Conservation (phyloP, 2,113 vertebrate species). For the Clarias macrocephalus region DNA sequence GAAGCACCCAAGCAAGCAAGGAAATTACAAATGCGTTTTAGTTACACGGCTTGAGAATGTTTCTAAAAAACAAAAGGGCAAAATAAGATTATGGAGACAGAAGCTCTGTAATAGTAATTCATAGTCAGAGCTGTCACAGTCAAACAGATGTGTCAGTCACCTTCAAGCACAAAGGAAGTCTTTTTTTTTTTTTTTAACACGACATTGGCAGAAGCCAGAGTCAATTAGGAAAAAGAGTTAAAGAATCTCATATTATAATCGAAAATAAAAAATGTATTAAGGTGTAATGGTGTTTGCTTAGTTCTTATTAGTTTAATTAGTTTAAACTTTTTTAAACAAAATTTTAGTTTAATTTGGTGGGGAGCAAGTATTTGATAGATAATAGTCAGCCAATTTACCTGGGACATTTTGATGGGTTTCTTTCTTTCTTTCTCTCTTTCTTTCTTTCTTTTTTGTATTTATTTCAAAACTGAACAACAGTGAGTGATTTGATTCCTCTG, state of each 20-base stretch:
- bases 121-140: not conserved
- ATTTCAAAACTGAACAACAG: too few relatives aligned
- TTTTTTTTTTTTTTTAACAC: not conserved
- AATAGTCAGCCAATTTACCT: not conserved
- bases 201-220: not conserved
- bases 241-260: not conserved
- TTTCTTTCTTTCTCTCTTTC: too few relatives aligned
- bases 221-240: not conserved
- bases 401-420: too few relatives aligned
- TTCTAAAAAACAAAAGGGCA: too few relatives aligned
- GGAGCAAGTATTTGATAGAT: not conserved
- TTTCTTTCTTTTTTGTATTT: too few relatives aligned
- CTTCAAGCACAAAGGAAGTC: not conserved
- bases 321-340: too few relatives aligned
- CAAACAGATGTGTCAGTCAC: not conserved
- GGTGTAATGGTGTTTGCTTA: too few relatives aligned
- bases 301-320: too few relatives aligned
- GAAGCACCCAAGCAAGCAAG: not conserved
- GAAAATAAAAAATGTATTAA: too few relatives aligned
- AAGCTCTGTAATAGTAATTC: not conserved
- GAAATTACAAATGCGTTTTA: not conserved
- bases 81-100: not conserved
- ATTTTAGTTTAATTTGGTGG: too few relatives aligned
- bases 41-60: not conserved
- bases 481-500: too few relatives aligned